Base-by-base conservation (phyloP, 2,797 vertebrate genomes). In the Diglossa cyanea region DNA sequence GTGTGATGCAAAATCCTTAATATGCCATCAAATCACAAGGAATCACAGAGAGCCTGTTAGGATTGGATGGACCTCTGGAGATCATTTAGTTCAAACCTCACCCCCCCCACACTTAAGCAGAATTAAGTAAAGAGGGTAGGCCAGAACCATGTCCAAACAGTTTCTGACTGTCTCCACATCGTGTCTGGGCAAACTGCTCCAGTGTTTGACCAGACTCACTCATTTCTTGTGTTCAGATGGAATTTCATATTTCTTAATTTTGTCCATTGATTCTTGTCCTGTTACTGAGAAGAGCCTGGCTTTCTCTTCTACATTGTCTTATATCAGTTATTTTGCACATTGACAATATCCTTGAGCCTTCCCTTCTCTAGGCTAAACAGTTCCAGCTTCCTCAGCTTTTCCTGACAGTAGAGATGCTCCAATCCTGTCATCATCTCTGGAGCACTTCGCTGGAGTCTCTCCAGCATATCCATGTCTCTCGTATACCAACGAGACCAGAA, bases 61-160 rank as follows among this genome's bases (percentile, higher is more conserved):
- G 18, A 23, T 30, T 10, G 23, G n/a, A 81, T 12, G 7, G 16
- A 60, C 6, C 16, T 87, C 71, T 55, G 51, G 42, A 44, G 20
- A 33, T 44, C 7, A n/a, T 17, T 33, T 45, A 31, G 20, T 79
- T 15, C n/a, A 70, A 77, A 0, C 1, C 1, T 1, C 1, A 35
- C 1, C 1, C 1, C 1, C 1, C 1, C 2, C 5, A 15, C 37
- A 23, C 50, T 73, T 60, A 66, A 67, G 28, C 5, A 39, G 10
- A 54, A 4, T 51, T 44, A 63, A 12, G 7, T 15, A 44, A 19
- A 86, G 44, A 58, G 84, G 15, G 37, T 54, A 62, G 10, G 2
- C 17, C 20, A 88, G 60, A 16, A 62, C 8, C 21, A 47, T 3
- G 6, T 57, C 30, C 67, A 73, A 30, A 30, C 33, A 76, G 4